Percentiles rank a stretch among this genome's conserved stretches.
Evolutionary conservation across 2,113 vertebrate genomes (phyloP).

Genomic region (Leptodactylus fuscus): DNA sequence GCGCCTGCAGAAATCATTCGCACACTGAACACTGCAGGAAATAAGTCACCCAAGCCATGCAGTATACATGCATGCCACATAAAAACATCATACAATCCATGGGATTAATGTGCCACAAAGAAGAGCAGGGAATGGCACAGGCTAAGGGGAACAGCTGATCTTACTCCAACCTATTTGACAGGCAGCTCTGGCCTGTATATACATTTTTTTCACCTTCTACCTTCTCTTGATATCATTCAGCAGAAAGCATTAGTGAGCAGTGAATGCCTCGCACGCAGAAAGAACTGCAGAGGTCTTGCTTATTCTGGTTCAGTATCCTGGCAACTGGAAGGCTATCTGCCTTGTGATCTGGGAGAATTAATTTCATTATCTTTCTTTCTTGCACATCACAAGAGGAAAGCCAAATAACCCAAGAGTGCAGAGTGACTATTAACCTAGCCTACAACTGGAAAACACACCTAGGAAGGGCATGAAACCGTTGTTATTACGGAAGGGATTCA

Average conservation of each 20-base stretch:
- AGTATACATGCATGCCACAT: background rate
- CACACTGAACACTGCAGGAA: background rate
- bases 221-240: background rate
- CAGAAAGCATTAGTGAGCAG: background rate
- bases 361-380: slow-evolving; percentile 79
- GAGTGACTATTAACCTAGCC: slow-evolving; percentile 58
- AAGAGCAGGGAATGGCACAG: too few relatives aligned
- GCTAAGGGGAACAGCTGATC: too few relatives aligned
- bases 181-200: too few relatives aligned
- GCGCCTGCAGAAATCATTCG: background rate
- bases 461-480: too few relatives aligned
- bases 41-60: background rate
- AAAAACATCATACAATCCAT: background rate
- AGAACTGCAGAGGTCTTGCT: slow-evolving; percentile 66
- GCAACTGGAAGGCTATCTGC: slow-evolving; percentile 77
- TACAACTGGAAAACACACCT: background rate
- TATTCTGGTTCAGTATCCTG: slow-evolving; percentile 77
- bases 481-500: background rate
- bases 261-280: slow-evolving; percentile 77
- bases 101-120: background rate
- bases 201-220: too few relatives aligned
- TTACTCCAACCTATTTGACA: too few relatives aligned
- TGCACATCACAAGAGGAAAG: slow-evolving; percentile 71
- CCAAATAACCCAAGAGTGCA: slow-evolving; percentile 72
- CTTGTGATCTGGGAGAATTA: slow-evolving; percentile 76